A percentile compares a stretch with the other conserved stretches of the same genome.
phyloP scores from a whole-genome alignment of 2,113 vertebrate genomes.

The Hippolais icterina region DNA sequence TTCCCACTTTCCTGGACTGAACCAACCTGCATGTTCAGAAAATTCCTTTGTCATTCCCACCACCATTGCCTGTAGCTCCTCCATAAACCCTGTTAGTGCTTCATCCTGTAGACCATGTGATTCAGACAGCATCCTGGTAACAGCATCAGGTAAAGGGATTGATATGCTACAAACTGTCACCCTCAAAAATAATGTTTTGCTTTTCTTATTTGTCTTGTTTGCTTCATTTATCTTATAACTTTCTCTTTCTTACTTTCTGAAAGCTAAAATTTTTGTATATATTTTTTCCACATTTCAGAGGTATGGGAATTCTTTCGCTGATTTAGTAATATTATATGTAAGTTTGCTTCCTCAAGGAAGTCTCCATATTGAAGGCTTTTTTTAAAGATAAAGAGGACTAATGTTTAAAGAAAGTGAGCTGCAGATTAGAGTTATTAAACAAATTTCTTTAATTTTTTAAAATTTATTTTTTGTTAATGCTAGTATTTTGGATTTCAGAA shows the following conservation, averaged over 20 bases:
- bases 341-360: neutral
- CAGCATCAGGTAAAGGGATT: slow-evolving; percentile 99
- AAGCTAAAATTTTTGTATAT: neutral
- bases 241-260: neutral
- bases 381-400: neutral
- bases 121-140: slow-evolving; percentile 96
- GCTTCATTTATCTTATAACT: neutral
- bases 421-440: neutral
- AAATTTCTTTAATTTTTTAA: accelerated
- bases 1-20: slow-evolving; percentile 80
- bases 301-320: slow-evolving; percentile 70
- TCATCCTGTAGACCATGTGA: slow-evolving; percentile 90
- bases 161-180: slow-evolving; percentile 71
- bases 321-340: neutral
- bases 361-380: neutral
- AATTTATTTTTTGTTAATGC: neutral
- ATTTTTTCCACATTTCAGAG: slow-evolving; percentile 39
- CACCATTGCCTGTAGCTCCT: slow-evolving; percentile 89
- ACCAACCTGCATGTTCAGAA: slow-evolving; percentile 91
- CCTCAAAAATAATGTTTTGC: slow-evolving; percentile 37
- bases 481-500: neutral
- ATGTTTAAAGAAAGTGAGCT: neutral
- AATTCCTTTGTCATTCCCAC: slow-evolving; percentile 85
- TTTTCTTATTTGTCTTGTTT: neutral
- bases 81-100: slow-evolving; percentile 91